These are phyloP conservation scores for Passer montanus DNA, from an alignment of 2,113 vertebrate genomes.

Conservation along the genomic window DNA sequence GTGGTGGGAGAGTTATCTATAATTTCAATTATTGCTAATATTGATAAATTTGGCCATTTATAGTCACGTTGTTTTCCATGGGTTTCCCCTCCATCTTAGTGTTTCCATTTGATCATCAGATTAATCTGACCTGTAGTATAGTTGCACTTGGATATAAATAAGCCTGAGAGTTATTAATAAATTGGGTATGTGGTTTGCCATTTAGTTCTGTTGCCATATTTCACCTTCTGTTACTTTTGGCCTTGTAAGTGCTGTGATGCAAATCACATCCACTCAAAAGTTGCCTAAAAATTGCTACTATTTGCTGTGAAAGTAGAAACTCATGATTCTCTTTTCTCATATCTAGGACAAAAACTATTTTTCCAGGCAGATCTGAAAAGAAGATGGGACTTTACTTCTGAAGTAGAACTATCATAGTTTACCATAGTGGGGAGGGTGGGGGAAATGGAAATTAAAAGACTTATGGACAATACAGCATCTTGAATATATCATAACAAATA, in stretches of 20 bases:
- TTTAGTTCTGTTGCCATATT: not conserved
- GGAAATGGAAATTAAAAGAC: not conserved
- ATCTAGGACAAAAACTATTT: not conserved
- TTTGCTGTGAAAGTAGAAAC: not conserved
- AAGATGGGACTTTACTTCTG: not conserved
- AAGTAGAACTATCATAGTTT: not conserved
- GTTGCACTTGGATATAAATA: not conserved
- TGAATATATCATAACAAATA: not conserved
- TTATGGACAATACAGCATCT: not conserved
- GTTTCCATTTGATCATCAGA: not conserved
- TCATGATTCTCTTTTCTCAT: not conserved
- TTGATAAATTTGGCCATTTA: not conserved
- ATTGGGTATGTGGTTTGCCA: not conserved
- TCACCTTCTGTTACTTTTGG: not conserved
- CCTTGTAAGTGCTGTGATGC: not conserved
- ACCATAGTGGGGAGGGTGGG: too few species aligned
- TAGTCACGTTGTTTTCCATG: not conserved
- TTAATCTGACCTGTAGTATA: not conserved
- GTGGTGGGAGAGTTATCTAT: not conserved
- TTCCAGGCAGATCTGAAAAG: not conserved
- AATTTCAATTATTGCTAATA: not conserved
- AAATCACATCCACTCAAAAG: not conserved
- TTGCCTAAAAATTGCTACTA: not conserved
- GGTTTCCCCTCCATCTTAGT: not conserved
- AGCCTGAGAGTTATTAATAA: not conserved